Conservation (phyloP, 2,888 invertebrate genomes). For the Yponomeuta malinellus region DNA sequence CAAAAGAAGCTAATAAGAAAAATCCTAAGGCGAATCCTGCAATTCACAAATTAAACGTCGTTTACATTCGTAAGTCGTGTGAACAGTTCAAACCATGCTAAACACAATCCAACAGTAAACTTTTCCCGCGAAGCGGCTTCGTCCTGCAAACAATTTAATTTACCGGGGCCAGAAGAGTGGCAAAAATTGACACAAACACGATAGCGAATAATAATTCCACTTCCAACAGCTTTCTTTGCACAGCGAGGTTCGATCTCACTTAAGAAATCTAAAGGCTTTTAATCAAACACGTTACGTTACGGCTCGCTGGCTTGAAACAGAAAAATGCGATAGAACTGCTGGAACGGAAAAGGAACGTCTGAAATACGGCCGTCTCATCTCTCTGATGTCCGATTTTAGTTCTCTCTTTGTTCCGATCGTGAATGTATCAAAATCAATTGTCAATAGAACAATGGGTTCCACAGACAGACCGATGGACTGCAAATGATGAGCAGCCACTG, state of each 20-base stretch:
- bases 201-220: background rate
- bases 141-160: background rate
- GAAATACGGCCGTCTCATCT: background rate
- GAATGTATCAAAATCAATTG: too few relatives aligned
- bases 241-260: background rate
- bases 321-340: background rate
- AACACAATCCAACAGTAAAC: too few relatives aligned
- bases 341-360: background rate
- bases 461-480: too few relatives aligned
- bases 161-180: background rate
- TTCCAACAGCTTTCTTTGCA: background rate
- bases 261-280: background rate
- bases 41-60: too few relatives aligned
- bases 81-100: too few relatives aligned
- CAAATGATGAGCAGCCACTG: too few relatives aligned
- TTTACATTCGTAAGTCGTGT: too few relatives aligned
- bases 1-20: too few relatives aligned
- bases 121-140: background rate
- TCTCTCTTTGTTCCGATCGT: background rate
- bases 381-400: background rate
- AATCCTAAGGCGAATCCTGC: too few relatives aligned
- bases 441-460: too few relatives aligned
- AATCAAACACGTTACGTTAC: background rate
- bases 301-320: background rate
- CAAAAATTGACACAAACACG: background rate